Percentiles rank a stretch among this genome's conserved stretches.
These are phyloP conservation scores for Muscina levida DNA, from an alignment of 2,888 invertebrate species.

Conservation along the genomic window DNA sequence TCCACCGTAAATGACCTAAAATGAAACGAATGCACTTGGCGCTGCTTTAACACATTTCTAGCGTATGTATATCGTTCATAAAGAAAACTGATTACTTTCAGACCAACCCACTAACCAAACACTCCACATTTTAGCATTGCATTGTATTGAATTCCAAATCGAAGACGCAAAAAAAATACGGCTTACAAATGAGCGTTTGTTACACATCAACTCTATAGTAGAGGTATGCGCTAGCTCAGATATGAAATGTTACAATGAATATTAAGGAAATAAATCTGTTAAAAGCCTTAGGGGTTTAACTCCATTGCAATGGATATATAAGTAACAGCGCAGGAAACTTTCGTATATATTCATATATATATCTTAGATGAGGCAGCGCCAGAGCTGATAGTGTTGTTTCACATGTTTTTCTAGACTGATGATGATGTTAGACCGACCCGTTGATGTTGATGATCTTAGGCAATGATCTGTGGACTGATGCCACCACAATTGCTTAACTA, in stretches of 20 bases:
- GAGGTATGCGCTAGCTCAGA: neutral
- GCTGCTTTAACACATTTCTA: neutral
- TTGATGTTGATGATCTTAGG: slow-evolving; percentile 46
- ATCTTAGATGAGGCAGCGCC: too few species aligned
- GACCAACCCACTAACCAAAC: slow-evolving; percentile 54
- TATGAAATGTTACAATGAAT: slow-evolving; percentile 51
- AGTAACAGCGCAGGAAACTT: slow-evolving; percentile 15
- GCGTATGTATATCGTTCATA: slow-evolving; percentile 4
- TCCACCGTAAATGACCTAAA: slow-evolving; percentile 7
- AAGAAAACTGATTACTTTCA: slow-evolving; percentile 42
- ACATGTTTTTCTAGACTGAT: slow-evolving; percentile 21
- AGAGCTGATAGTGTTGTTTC: slow-evolving; percentile 21
- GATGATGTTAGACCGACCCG: slow-evolving; percentile 19
- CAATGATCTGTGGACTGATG: slow-evolving; percentile 37
- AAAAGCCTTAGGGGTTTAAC: slow-evolving; percentile 52
- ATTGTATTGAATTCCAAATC: slow-evolving; percentile 19
- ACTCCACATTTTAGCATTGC: neutral
- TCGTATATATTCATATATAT: too few species aligned
- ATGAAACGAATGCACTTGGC: neutral
- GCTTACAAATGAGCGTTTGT: slow-evolving; percentile 27
- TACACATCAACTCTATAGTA: slow-evolving; percentile 40
- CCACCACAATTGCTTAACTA: slow-evolving; percentile 28
- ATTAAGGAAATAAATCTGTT: slow-evolving; percentile 62
- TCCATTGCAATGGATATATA: slow-evolving; percentile 17
- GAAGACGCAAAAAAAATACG: neutral